Evolutionary conservation across 2,888 invertebrate species (phyloP).

Genomic region (Exephanes ischioxanthus): DNA sequence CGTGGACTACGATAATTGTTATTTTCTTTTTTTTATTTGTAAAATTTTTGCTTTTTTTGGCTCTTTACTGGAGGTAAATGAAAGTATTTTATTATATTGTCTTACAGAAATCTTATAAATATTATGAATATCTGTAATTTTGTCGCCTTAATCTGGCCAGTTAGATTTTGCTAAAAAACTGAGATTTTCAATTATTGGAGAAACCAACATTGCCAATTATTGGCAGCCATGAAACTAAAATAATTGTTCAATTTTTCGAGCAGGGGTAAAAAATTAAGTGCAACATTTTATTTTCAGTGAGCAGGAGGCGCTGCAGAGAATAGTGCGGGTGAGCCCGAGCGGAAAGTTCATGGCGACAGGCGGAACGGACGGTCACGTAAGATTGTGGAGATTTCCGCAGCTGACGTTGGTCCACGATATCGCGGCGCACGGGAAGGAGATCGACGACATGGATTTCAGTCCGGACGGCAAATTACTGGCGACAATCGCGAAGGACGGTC

Average conservation of each 20-base stretch:
- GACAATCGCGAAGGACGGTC: constrained; percentile 95
- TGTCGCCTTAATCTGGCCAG: too few relatives aligned
- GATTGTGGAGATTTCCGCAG: constrained; percentile 96
- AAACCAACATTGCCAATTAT: too few relatives aligned
- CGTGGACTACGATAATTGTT: too few relatives aligned
- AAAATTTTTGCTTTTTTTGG: constrained; percentile 1
- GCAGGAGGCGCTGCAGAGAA: constrained; percentile 94
- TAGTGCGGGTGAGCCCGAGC: constrained; percentile 92
- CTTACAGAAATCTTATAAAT: too few relatives aligned
- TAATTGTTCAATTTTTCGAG: too few relatives aligned
- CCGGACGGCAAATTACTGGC: constrained; percentile 91
- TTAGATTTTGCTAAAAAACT: too few relatives aligned
- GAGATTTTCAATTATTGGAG: too few relatives aligned
- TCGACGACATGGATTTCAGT: constrained; percentile 97
- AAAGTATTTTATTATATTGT: too few relatives aligned
- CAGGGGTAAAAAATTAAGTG: too few relatives aligned
- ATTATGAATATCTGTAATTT: too few relatives aligned
- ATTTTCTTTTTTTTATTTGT: background rate
- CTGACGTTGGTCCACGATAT: constrained; percentile 90
- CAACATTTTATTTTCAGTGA: constrained; percentile 82
- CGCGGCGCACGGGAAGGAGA: constrained; percentile 94
- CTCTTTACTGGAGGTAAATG: too few relatives aligned
- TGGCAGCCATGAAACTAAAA: too few relatives aligned
- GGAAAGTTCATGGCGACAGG: constrained; percentile 95
- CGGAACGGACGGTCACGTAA: constrained; percentile 94